Conservation (phyloP, 1,140 invertebrate genomes). For the Drosophila pseudoananassae region DNA sequence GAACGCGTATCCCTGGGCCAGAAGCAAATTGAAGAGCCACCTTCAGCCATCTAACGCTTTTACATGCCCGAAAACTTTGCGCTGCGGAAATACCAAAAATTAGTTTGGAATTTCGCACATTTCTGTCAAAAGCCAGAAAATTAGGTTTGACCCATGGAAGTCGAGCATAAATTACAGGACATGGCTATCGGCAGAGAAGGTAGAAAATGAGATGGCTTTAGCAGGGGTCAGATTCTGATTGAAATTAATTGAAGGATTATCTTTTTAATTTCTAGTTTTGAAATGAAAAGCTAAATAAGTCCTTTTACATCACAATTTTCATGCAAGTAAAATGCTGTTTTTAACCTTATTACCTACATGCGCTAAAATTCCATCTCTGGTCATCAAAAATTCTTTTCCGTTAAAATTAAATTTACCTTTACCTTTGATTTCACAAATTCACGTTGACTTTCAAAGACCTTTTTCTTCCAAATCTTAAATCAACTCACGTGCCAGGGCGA, state of each 20-base stretch:
- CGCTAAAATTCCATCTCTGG: background rate
- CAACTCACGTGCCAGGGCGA: constrained; percentile 27
- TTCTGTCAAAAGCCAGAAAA: constrained; percentile 25
- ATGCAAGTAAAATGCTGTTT: background rate
- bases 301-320: background rate
- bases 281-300: background rate
- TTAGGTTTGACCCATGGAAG: constrained; percentile 23
- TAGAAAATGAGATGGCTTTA: background rate
- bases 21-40: constrained; percentile 14
- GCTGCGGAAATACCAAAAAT: constrained; percentile 52
- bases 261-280: background rate
- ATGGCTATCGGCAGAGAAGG: background rate
- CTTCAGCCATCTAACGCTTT: background rate
- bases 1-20: constrained; percentile 14
- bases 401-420: constrained; percentile 50
- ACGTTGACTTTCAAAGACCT: constrained; percentile 25
- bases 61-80: constrained; percentile 4
- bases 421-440: constrained; percentile 49
- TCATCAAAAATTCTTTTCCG: constrained; percentile 35
- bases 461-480: constrained; percentile 11
- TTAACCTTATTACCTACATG: constrained; percentile 31
- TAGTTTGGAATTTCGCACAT: constrained; percentile 51
- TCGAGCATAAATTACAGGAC: constrained; percentile 16
- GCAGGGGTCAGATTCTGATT: background rate
- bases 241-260: background rate